Evolutionary conservation across 2,888 invertebrate genomes (phyloP), one percentile per base, ranked within the genome.

Genomic region (Plebejus anna): DNA sequence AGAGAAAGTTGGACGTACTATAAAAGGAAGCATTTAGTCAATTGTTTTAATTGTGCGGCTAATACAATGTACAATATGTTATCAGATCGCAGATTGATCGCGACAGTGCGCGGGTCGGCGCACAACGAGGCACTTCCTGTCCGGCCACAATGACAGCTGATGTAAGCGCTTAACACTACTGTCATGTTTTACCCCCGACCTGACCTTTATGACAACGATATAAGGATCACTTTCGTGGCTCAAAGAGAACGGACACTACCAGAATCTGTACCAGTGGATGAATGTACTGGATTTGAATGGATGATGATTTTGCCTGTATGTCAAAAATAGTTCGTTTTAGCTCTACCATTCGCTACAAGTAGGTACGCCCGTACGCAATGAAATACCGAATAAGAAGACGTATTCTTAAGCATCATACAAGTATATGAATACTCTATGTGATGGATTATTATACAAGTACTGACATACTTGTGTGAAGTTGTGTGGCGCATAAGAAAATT

Each of bases 121-220:
- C 86, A 88, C 90, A 92, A 93, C 87, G 87, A 92, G 89, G 84
- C 80, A 89, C 86, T 91, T 92, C 92, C 92, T 91, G 92, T 66
- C 66, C 85, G 87, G 82, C 83, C 86, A 86, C 91, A 90, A 92
- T 91, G 90, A 90, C 91, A 85, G 84, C 86, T 87, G 87, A 87
- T 88, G 87, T 76, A 75, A 71, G 51, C 73, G 51, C 66, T 47
- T n/a, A 11, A n/a, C 28, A 4, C 32, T 13, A 51, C 4, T 51
- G 51, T 55, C 55, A 16, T 55, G 4, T 16, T 55, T 4, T 55
- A 55, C 55, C 55, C 0, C 55, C 0, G 55, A 55, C 16, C 55
- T 55, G 55, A 55, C 55, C 4, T 11, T 55, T 55, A 0, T 55
- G 55, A 55, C 16, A 55, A 13, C 55, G 55, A 4, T 3, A 55